These are phyloP conservation scores for Montipora cactus DNA, from an alignment of 64 coral and sea anemone species.

Conservation along the genomic window DNA sequence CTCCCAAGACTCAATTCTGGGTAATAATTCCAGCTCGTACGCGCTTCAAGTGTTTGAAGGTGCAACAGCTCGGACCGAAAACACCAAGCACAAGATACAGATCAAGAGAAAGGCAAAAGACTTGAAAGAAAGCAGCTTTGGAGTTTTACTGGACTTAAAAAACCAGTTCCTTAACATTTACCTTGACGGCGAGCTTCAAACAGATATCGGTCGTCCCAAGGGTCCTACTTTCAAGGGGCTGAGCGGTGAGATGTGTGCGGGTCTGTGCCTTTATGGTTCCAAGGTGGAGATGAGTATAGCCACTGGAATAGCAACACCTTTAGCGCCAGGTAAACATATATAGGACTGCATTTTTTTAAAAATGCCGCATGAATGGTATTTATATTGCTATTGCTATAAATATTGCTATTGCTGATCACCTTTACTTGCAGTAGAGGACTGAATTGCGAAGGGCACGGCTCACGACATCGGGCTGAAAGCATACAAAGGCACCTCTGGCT, in stretches of 20 bases:
- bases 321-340: conserved; percentile 57
- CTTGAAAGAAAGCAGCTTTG: conserved; percentile 77
- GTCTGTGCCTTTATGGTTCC: conserved; percentile 80
- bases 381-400: background rate
- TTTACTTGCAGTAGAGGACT: too few species aligned
- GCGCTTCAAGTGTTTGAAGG: conserved; percentile 81
- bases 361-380: too few species aligned
- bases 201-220: conserved; percentile 61
- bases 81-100: conserved; percentile 80
- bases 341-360: background rate
- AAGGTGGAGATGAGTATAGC: conserved; percentile 73
- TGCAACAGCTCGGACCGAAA: conserved; percentile 64
- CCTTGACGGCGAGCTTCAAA: conserved; percentile 86
- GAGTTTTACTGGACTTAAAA: conserved; percentile 84
- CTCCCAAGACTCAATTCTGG: conserved; percentile 73
- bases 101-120: conserved; percentile 78
- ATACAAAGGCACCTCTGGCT: too few species aligned
- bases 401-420: background rate
- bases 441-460: too few species aligned
- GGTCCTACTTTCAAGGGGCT: conserved; percentile 90
- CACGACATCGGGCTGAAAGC: too few species aligned
- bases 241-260: conserved; percentile 75
- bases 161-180: conserved; percentile 86
- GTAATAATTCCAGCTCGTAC: conserved; percentile 73
- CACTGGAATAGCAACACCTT: conserved; percentile 79